These are phyloP conservation scores for Rhabdophis nuchalis DNA, from an alignment of 2,797 vertebrate genomes.

Conservation along the genomic window DNA sequence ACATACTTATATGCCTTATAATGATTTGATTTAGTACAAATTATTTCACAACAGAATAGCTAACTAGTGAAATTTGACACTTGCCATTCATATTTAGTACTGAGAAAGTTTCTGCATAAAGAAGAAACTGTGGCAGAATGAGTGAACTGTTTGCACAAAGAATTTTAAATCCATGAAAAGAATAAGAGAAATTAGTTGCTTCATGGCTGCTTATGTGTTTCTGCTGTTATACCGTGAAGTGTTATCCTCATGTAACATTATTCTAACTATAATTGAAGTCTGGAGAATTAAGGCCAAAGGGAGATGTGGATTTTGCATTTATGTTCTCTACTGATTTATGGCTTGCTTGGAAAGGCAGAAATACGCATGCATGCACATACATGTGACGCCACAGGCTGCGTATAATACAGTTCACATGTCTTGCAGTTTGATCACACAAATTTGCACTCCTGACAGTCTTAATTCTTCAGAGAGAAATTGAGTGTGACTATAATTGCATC, in stretches of 20 bases:
- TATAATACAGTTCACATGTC: not conserved
- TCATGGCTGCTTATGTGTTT: not conserved
- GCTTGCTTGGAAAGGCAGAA: not conserved
- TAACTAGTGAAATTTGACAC: not conserved
- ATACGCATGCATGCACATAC: not conserved
- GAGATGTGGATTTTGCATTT: not conserved
- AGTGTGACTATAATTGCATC: not conserved
- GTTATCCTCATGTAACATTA: not conserved
- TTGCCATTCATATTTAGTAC: not conserved
- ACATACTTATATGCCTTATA: not conserved
- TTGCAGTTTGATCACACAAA: not conserved
- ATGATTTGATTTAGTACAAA: not conserved
- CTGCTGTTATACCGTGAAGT: not conserved
- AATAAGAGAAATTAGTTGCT: not conserved
- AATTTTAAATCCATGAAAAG: not conserved
- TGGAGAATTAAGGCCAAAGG: not conserved
- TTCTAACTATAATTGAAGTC: not conserved
- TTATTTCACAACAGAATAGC: not conserved
- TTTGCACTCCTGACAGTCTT: not conserved
- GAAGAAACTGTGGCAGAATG: not conserved
- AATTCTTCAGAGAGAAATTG: not conserved
- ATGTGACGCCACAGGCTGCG: not conserved
- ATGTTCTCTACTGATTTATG: not conserved
- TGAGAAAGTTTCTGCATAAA: not conserved
- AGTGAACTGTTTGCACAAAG: not conserved